A percentile compares a stretch with the other conserved stretches of the same genome.
Evolutionary conservation across 2,113 vertebrate genomes (phyloP).

Genomic region (Copsychus sechellarum): DNA sequence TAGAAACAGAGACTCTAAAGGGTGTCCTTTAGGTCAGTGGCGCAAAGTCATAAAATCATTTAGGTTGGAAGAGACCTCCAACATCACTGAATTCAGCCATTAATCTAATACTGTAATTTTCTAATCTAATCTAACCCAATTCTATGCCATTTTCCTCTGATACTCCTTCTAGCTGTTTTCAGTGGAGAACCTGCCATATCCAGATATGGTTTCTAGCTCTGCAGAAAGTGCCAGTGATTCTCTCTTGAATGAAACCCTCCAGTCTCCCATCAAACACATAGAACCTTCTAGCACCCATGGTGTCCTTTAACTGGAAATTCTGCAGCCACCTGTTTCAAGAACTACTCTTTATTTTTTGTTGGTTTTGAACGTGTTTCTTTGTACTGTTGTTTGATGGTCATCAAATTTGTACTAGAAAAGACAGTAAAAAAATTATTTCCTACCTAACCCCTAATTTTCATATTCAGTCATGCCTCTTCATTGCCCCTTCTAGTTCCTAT

Average conservation of each 20-base stretch:
- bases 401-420: not conserved
- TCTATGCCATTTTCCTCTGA: not conserved
- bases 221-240: not conserved
- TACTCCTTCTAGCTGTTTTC: not conserved
- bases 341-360: not conserved
- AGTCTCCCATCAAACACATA: not conserved
- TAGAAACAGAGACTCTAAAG: not conserved
- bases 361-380: not conserved
- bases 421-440: not conserved
- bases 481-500: not conserved
- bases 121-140: not conserved
- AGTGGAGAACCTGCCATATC: not conserved
- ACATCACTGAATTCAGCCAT: not conserved
- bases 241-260: not conserved
- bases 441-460: not conserved
- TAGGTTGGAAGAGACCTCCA: not conserved
- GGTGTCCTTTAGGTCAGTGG: not conserved
- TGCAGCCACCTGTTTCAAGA: not conserved
- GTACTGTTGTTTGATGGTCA: not conserved
- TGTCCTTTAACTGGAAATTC: not conserved
- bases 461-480: not conserved
- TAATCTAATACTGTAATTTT: not conserved
- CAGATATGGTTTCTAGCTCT: not conserved
- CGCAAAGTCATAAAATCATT: not conserved
- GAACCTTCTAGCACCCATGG: not conserved